A percentile compares a stretch with the other conserved stretches of the same genome.
phyloP scores from a whole-genome alignment of 1,140 invertebrate genomes.

The Phymastichus coffea region DNA sequence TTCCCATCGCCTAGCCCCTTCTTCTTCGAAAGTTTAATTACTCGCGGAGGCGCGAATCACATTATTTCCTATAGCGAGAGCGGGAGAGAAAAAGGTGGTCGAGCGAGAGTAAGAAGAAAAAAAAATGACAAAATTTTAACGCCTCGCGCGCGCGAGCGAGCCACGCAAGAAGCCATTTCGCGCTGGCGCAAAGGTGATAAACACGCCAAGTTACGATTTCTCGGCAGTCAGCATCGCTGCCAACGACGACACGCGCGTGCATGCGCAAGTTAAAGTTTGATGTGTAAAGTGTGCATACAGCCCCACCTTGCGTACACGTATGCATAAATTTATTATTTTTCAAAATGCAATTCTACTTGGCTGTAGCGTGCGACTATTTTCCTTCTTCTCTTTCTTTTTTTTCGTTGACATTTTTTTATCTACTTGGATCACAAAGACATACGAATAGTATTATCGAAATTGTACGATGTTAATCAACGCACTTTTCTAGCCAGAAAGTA shows the following conservation, averaged over 20 bases:
- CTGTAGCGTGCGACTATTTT: no score
- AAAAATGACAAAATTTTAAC: constrained; percentile 49
- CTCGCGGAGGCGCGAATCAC: constrained; percentile 19
- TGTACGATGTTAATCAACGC: no score
- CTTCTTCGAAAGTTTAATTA: constrained; percentile 29
- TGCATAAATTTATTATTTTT: no score
- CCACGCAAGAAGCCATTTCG: constrained; percentile 51
- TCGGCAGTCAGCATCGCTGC: constrained; percentile 43
- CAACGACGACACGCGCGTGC: no score
- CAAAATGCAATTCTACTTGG: no score
- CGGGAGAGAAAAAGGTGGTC: constrained; percentile 7
- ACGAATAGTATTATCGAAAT: no score
- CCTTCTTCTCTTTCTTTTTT: no score
- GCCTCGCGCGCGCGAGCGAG: constrained; percentile 39
- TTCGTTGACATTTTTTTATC: no score
- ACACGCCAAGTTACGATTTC: constrained; percentile 58
- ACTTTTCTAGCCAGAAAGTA: no score
- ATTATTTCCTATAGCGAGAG: constrained; percentile 37
- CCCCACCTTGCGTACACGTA: constrained; percentile 25
- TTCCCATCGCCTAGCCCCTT: constrained; percentile 6
- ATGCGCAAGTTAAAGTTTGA: no score
- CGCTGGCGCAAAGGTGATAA: constrained; percentile 47
- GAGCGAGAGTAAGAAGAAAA: constrained; percentile 9
- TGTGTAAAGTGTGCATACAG: no score
- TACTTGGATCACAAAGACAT: no score